phyloP scores from a whole-genome alignment of 1,140 invertebrate genomes.

The Aphelinus atriplicis region DNA sequence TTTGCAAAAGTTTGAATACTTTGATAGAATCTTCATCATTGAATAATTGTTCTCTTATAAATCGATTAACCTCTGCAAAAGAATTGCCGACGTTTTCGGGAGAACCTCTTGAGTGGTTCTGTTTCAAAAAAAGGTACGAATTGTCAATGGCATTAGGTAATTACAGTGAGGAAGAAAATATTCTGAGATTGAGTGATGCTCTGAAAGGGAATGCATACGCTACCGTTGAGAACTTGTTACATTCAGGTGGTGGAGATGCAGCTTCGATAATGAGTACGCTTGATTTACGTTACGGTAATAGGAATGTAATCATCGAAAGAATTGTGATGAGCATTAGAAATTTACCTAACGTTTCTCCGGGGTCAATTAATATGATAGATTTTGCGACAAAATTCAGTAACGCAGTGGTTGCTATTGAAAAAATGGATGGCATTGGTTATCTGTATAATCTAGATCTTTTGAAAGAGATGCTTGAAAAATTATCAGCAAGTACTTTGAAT shows the following conservation, averaged over 20 bases:
- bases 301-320: not conserved
- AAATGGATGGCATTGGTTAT: not conserved
- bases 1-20: no score
- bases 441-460: not conserved
- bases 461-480: not conserved
- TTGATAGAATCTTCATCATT: no score
- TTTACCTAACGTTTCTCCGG: not conserved
- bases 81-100: constrained; percentile 4
- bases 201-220: not conserved
- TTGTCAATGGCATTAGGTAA: not conserved
- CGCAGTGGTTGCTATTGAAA: not conserved
- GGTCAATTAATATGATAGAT: not conserved
- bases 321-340: not conserved
- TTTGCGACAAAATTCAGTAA: not conserved
- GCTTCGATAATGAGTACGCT: not conserved
- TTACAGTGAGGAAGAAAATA: not conserved
- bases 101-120: not conserved
- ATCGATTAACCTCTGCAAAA: no score
- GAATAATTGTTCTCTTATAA: no score
- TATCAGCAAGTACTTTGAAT: not conserved
- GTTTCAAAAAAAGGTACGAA: not conserved
- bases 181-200: not conserved
- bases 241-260: not conserved
- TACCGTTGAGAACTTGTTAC: not conserved
- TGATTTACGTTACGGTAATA: not conserved